These are phyloP conservation scores for Drosophila nebulosa DNA, from an alignment of 1,140 invertebrate species.

Conservation along the genomic window DNA sequence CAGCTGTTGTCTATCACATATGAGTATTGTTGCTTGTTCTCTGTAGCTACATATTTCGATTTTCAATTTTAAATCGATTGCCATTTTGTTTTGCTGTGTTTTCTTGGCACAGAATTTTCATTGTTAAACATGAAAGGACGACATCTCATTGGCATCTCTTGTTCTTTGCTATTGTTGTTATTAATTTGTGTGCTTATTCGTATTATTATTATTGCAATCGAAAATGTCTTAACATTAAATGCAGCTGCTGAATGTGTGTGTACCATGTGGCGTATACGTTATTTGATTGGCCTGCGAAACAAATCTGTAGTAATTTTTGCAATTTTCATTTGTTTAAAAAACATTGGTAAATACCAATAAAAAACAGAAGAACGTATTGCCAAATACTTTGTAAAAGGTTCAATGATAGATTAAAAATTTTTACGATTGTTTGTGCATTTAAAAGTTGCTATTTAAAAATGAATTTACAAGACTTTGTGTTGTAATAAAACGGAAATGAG, in stretches of 20 bases:
- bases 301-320: background rate
- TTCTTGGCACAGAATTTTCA: conserved; percentile 59
- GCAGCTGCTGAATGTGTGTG: background rate
- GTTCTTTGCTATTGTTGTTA: background rate
- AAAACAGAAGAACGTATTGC: background rate
- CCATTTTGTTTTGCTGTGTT: conserved; percentile 32
- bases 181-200: background rate
- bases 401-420: background rate
- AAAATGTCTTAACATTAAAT: conserved; percentile 34
- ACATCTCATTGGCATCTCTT: conserved; percentile 53
- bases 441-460: background rate
- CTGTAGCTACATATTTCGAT: conserved; percentile 31
- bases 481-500: background rate
- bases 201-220: background rate
- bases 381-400: background rate
- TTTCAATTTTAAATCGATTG: conserved; percentile 25
- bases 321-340: background rate
- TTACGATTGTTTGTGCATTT: background rate
- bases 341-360: too few species aligned
- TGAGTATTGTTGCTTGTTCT: conserved; percentile 20
- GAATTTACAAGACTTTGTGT: background rate
- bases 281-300: background rate
- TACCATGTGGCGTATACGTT: conserved; percentile 36
- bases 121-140: conserved; percentile 11
- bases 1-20: conserved; percentile 44